A percentile compares a stretch with the other conserved stretches of the same genome.
These are phyloP conservation scores for Scotopteryx bipunctaria DNA, from an alignment of 2,888 invertebrate genomes.

Conservation along the genomic window DNA sequence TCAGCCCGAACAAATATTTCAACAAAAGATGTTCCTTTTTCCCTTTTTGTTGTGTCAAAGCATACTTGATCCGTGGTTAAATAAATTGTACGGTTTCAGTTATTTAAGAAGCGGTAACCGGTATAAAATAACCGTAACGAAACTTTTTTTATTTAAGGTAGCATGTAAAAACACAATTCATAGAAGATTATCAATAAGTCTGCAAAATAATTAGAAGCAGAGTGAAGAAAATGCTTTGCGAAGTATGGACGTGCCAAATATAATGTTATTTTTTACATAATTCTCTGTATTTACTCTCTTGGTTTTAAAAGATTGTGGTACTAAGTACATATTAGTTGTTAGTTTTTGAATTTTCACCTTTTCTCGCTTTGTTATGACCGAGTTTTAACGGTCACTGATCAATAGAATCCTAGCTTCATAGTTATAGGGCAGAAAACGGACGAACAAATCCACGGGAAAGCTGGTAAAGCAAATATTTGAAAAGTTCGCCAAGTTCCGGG, in stretches of 20 bases:
- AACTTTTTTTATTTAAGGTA: too few relatives aligned
- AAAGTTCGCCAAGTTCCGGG: constrained; percentile 61
- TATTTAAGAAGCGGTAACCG: not conserved
- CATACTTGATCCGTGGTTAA: constrained; percentile 78
- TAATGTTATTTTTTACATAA: too few relatives aligned
- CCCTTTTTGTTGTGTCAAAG: constrained; percentile 77
- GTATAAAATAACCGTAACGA: not conserved
- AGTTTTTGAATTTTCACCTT: too few relatives aligned
- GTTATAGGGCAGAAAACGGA: constrained; percentile 58
- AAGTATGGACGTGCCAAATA: too few relatives aligned
- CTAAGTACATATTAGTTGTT: too few relatives aligned
- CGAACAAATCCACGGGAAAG: constrained; percentile 71
- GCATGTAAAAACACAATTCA: too few relatives aligned
- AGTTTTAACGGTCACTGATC: not conserved
- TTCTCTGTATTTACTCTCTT: too few relatives aligned
- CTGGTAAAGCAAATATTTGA: constrained; percentile 78
- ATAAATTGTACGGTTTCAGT: constrained; percentile 65
- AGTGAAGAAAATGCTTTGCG: too few relatives aligned
- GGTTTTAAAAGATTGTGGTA: too few relatives aligned
- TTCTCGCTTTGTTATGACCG: too few relatives aligned
- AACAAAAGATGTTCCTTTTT: constrained; percentile 58
- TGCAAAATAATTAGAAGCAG: too few relatives aligned
- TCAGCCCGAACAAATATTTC: constrained; percentile 60
- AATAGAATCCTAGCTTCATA: constrained; percentile 42
- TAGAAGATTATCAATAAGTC: too few relatives aligned